A percentile compares a stretch with the other conserved stretches of the same genome.
Conservation (phyloP, 2,113 vertebrate genomes). For the Mus spicilegus region DNA sequence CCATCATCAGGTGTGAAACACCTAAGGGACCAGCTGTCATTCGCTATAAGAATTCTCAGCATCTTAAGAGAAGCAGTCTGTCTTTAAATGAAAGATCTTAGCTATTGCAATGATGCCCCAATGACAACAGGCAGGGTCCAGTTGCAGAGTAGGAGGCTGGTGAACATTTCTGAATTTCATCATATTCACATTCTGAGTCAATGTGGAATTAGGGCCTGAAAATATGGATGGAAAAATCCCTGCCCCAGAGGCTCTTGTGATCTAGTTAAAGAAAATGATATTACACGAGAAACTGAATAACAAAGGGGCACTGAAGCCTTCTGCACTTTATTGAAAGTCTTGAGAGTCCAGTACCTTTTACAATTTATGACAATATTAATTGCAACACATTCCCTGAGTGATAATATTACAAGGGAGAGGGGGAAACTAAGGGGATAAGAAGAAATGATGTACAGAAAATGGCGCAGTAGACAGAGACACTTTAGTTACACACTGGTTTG, state of each 20-base stretch:
- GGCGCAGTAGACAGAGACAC: neutral
- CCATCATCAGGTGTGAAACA: neutral
- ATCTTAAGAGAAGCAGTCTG: constrained; percentile 42
- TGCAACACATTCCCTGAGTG: neutral
- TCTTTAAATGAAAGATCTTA: constrained; percentile 8
- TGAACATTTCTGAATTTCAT: neutral
- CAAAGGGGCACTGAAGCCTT: neutral
- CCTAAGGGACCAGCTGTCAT: neutral
- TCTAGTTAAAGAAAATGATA: constrained; percentile 57
- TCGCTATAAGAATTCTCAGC: neutral
- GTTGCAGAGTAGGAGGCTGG: neutral
- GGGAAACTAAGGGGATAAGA: neutral
- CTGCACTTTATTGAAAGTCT: neutral
- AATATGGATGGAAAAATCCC: neutral
- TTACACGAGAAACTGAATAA: constrained; percentile 47
- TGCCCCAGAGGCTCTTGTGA: neutral
- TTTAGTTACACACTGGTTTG: neutral
- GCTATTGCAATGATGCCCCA: neutral
- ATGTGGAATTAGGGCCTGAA: neutral
- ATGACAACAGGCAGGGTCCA: neutral
- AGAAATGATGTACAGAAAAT: constrained; percentile 7
- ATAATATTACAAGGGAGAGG: neutral
- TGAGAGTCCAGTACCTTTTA: neutral
- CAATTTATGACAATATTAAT: constrained; percentile 20
- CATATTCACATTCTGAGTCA: neutral